Evolutionary conservation across 2,113 vertebrate species (phyloP), one percentile per base, ranked within the genome.

Genomic region (Gallinago undulata): DNA sequence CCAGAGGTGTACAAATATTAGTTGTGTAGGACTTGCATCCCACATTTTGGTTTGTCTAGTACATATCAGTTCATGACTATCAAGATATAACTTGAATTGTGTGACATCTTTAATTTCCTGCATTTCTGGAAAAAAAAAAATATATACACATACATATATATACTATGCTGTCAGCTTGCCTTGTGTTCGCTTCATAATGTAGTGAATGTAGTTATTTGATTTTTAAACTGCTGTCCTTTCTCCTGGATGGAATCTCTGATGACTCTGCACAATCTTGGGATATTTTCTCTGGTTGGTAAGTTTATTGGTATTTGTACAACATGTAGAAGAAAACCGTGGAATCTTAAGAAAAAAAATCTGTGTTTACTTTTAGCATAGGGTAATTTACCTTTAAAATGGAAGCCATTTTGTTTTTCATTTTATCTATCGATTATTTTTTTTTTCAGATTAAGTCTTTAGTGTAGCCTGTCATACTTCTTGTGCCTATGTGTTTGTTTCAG

Each of bases 151-250:
- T 56, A 22, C 5, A 11, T n/a, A 78, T 16, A 67, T 84, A 62
- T 94, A 90, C 62, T 97, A 1, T 97, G 64, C 69, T 97, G 67
- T 97, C 84, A 91, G 70, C 81, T 97, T 95, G 96, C 91, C 75
- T 96, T 96, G 66, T 97, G 57, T 91, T 96, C 84, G 91, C 74
- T 98, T 98, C 81, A 96, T 97, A 97, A 97, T 94, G 87, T 98
- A 98, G 97, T 98, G 97, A 98, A 98, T 97, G 94, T 98, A 98
- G 98, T 97, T 97, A 77, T 98, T 97, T 98, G 96, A 98, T 98
- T 98, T 98, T 98, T 97, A 93, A 98, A 98, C 95, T 98, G 98
- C 98, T 98, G 81, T 97, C 98, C 95, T 98, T 97, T 96, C 96
- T 96, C 76, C 96, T 96, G 98, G 97, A 98, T 98, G 97, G 97